These are phyloP conservation scores for Hyla sarda DNA, from an alignment of 2,113 vertebrate genomes.

Conservation along the genomic window DNA sequence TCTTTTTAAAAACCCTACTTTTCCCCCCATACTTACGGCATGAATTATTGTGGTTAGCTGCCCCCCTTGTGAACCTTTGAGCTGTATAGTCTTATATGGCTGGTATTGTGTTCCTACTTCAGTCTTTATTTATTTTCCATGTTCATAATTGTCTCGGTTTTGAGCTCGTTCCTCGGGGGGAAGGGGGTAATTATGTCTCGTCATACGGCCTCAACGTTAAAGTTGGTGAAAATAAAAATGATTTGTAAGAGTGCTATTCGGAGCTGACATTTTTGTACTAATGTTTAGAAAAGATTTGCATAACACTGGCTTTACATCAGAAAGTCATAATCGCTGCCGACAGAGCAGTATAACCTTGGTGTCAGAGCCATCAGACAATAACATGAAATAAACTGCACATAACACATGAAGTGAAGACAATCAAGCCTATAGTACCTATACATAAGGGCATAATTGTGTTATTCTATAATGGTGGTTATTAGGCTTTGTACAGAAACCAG, in stretches of 20 bases:
- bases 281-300: conserved; percentile 51
- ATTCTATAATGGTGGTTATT: not conserved
- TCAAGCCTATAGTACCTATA: not conserved
- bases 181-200: conserved; percentile 46
- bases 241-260: conserved; percentile 47
- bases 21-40: not conserved
- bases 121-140: conserved; percentile 30
- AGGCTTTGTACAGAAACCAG: not conserved
- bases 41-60: not conserved
- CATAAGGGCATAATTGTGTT: not conserved
- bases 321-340: conserved; percentile 44
- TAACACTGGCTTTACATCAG: conserved; percentile 36
- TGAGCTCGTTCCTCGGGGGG: conserved; percentile 39
- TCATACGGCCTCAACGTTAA: conserved; percentile 45
- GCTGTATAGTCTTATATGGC: not conserved
- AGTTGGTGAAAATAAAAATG: conserved; percentile 54
- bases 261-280: conserved; percentile 46
- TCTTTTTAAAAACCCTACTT: too few species aligned
- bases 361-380: conserved; percentile 30
- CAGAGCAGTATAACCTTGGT: conserved; percentile 37
- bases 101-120: not conserved
- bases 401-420: not conserved
- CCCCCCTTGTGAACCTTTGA: not conserved
- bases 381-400: conserved; percentile 18
- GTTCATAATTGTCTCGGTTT: conserved; percentile 30